Evolutionary conservation across 2,888 invertebrate genomes (phyloP).

Genomic region (Anoncus sp.): DNA sequence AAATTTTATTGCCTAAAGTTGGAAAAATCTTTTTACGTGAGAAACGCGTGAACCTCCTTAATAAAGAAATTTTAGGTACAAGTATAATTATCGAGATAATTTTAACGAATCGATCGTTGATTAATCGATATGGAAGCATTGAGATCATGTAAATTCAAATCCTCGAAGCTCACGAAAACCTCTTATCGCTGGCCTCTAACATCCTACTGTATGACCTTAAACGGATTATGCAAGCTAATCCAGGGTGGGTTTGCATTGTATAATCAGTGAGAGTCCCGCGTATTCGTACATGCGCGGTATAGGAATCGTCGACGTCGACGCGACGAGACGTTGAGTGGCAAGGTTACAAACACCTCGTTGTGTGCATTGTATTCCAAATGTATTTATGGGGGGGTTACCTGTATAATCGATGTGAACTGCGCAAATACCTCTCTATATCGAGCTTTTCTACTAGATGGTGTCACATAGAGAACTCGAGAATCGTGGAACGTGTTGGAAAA

Average conservation of each 20-base stretch:
- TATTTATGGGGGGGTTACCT: neutral
- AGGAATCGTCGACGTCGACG: conserved; percentile 12
- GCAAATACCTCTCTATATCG: neutral
- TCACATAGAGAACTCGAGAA: conserved; percentile 33
- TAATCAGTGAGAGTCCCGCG: conserved; percentile 19
- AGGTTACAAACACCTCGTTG: conserved; percentile 56
- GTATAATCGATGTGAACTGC: conserved; percentile 11
- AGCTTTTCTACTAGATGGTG: conserved; percentile 26
- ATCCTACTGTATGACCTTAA: conserved; percentile 39
- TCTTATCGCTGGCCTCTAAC: conserved; percentile 1
- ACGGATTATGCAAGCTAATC: conserved; percentile 47
- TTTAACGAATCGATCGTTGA: too few relatives aligned
- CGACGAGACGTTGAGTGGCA: conserved; percentile 49
- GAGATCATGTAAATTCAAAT: too few relatives aligned
- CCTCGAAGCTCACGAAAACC: neutral
- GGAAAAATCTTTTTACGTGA: too few relatives aligned
- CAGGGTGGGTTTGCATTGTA: conserved; percentile 25
- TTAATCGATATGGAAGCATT: too few relatives aligned
- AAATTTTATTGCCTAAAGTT: too few relatives aligned
- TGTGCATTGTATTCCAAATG: conserved; percentile 49
- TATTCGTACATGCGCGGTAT: conserved; percentile 19
- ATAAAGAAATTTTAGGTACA: too few relatives aligned
- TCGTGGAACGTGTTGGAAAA: conserved; percentile 21
- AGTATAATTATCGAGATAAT: neutral
- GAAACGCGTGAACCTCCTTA: too few relatives aligned